Evolutionary conservation across 37 sponge, comb jelly and placozoan species (phyloP).

Genomic region (Chondrilla cf. caribensis): DNA sequence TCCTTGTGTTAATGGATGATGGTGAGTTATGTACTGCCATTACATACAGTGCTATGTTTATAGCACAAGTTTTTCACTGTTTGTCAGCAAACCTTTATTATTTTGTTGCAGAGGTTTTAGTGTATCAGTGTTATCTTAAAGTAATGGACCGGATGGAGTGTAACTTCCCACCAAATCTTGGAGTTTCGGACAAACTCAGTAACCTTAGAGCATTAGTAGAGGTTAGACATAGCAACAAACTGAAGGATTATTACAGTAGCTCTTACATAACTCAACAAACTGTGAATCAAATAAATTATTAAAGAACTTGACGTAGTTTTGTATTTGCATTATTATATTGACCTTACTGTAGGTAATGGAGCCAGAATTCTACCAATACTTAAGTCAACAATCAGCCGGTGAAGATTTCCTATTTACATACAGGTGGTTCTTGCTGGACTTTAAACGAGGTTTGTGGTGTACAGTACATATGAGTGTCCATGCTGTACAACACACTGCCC

Average conservation of each 20-base stretch:
- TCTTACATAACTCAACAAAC: not conserved
- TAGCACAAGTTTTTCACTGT: not conserved
- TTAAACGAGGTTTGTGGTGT: conserved; percentile 89
- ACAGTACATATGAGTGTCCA: not conserved
- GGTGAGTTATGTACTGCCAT: conserved; percentile 26
- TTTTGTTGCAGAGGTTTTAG: conserved; percentile 39
- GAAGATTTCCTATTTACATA: conserved; percentile 87
- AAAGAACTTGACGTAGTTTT: too few relatives aligned
- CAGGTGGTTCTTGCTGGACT: conserved; percentile 91
- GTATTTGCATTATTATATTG: too few relatives aligned
- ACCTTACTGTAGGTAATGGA: conserved; percentile 68
- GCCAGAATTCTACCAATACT: conserved; percentile 79
- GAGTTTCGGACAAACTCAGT: conserved; percentile 53
- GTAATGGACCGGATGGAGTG: conserved; percentile 56
- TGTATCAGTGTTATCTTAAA: conserved; percentile 56
- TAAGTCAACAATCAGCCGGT: conserved; percentile 70
- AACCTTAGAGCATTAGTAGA: conserved; percentile 68
- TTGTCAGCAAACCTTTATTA: not conserved
- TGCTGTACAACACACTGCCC: too few relatives aligned
- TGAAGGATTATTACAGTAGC: too few relatives aligned
- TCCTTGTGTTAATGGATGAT: conserved; percentile 81
- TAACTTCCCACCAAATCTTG: conserved; percentile 71
- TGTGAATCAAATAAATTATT: too few relatives aligned
- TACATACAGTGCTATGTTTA: too few relatives aligned
- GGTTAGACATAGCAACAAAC: conserved; percentile 23